Conservation (phyloP, 2,113 vertebrate genomes). For the Anguilla rostrata region DNA sequence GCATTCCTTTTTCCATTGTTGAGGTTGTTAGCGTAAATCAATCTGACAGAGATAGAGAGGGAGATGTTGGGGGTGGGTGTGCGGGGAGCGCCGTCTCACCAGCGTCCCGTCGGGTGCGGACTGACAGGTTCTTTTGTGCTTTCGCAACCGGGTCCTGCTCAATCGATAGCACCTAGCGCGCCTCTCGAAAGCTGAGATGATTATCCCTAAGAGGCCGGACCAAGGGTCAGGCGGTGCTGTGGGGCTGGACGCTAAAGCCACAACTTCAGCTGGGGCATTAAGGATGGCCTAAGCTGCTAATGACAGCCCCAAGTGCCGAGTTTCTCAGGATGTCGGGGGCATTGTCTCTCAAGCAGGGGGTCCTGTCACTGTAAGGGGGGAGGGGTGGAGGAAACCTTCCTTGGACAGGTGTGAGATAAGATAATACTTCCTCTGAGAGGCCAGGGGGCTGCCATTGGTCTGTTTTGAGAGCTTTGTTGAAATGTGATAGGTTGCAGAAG, state of each 20-base stretch:
- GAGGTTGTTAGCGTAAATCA: too few species aligned
- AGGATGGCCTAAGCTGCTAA: constrained; percentile 23
- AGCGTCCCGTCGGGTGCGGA: not conserved
- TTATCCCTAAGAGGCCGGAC: constrained; percentile 11
- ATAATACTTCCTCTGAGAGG: constrained; percentile 9
- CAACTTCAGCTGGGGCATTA: constrained; percentile 13
- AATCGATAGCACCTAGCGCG: constrained; percentile 5
- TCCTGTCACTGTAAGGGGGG: not conserved
- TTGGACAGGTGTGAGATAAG: constrained; percentile 29
- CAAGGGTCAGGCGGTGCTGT: constrained; percentile 15
- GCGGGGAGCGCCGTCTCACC: not conserved
- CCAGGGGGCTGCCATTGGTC: not conserved
- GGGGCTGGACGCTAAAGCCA: constrained; percentile 11
- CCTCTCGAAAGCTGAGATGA: constrained; percentile 4
- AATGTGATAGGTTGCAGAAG: constrained; percentile 17
- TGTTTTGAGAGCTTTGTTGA: not conserved
- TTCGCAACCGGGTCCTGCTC: not conserved
- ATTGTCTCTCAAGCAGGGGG: not conserved
- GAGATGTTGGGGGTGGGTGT: not conserved
- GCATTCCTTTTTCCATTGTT: too few species aligned
- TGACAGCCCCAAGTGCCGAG: not conserved
- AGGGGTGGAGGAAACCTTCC: constrained; percentile 9
- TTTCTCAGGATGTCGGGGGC: not conserved
- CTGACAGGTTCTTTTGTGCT: constrained; percentile 13
- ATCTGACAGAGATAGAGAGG: not conserved